A percentile compares a stretch with the other conserved stretches of the same genome.
Evolutionary conservation across 1,140 invertebrate genomes (phyloP).

Genomic region (Drosophila lowei): DNA sequence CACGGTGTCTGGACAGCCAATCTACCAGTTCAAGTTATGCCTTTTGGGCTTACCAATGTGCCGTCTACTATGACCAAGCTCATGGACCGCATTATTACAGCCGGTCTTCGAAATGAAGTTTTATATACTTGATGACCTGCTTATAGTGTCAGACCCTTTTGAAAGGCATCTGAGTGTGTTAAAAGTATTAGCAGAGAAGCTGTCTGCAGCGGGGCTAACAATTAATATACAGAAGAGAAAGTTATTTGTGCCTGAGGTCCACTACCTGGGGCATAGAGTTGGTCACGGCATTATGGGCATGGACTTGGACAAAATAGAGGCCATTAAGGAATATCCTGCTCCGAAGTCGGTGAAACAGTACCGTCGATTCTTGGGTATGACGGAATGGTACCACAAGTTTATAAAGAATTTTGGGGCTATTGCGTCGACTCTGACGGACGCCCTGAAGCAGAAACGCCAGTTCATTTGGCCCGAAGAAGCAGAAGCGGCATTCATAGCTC

Average conservation of each 20-base stretch:
- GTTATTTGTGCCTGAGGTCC: slow-evolving; percentile 11
- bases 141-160: too few species aligned
- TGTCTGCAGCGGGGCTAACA: slow-evolving; percentile 5
- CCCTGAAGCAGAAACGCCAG: too few species aligned
- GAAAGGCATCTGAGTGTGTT: too few species aligned
- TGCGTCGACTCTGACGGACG: not conserved
- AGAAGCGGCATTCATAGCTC: too few species aligned
- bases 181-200: not conserved
- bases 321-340: slow-evolving; percentile 2
- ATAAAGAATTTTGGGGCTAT: not conserved
- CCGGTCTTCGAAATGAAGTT: too few species aligned
- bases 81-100: too few species aligned
- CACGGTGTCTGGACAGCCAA: too few species aligned
- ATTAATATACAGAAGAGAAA: slow-evolving; percentile 15
- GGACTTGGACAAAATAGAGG: slow-evolving; percentile 13
- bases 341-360: slow-evolving; percentile 5
- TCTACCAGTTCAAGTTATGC: too few species aligned
- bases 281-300: slow-evolving; percentile 18
- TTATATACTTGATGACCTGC: too few species aligned
- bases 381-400: not conserved
- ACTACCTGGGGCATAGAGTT: slow-evolving; percentile 11
- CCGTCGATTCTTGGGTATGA: not conserved
- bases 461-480: too few species aligned
- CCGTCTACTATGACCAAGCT: too few species aligned
- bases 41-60: too few species aligned